These are phyloP conservation scores for Vollenhovia emeryi DNA, from an alignment of 1,140 invertebrate species.

Conservation along the genomic window DNA sequence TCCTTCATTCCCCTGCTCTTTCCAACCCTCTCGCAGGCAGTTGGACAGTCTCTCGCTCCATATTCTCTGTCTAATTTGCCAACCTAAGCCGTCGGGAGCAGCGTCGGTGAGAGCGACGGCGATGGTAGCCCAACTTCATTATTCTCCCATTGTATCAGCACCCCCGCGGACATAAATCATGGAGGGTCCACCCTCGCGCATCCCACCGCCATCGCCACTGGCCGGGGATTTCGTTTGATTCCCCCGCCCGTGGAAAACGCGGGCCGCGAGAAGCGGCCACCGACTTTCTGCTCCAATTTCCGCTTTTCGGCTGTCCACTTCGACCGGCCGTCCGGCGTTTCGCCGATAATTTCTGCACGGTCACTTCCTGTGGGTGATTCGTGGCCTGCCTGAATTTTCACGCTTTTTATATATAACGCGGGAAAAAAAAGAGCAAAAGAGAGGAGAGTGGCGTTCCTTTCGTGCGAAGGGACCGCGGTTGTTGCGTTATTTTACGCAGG, in stretches of 20 bases:
- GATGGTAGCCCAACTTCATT: conserved; percentile 76
- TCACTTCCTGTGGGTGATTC: conserved; percentile 19
- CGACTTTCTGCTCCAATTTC: conserved; percentile 68
- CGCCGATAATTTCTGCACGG: conserved; percentile 42
- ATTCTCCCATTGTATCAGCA: conserved; percentile 79
- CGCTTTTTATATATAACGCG: conserved; percentile 19
- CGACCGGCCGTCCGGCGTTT: conserved; percentile 33
- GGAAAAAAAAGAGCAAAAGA: not conserved
- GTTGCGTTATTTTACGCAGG: not conserved
- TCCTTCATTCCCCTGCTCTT: not conserved
- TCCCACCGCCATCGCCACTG: conserved; percentile 37
- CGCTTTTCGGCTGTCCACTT: conserved; percentile 58
- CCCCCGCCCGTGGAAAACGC: conserved; percentile 43
- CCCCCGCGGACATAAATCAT: conserved; percentile 79
- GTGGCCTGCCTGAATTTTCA: conserved; percentile 18
- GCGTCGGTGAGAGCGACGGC: conserved; percentile 67
- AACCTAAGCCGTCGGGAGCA: conserved; percentile 74
- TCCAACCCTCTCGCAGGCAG: conserved; percentile 53
- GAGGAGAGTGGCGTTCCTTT: not conserved
- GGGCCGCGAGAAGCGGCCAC: conserved; percentile 33
- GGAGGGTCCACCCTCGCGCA: conserved; percentile 63
- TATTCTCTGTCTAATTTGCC: conserved; percentile 78
- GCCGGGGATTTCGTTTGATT: conserved; percentile 69
- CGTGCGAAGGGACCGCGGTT: not conserved
- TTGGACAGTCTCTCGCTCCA: conserved; percentile 71